Evolutionary conservation across 1,140 invertebrate genomes (phyloP).

Genomic region (Polypedilum vanderplanki): DNA sequence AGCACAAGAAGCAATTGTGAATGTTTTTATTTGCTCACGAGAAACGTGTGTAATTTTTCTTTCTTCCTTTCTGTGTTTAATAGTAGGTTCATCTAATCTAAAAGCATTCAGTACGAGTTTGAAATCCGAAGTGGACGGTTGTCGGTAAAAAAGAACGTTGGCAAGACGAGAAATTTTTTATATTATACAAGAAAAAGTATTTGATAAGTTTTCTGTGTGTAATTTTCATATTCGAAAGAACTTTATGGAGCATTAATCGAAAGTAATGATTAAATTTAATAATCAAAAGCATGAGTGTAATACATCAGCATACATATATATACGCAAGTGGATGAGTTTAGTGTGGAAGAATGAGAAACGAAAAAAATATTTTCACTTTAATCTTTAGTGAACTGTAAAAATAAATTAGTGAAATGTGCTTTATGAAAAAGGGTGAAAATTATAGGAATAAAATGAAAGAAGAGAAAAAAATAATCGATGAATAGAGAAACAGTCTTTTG

Average conservation of each 20-base stretch:
- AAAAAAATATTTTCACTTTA: neutral
- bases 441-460: neutral
- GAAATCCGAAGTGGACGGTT: conserved; percentile 9
- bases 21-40: conserved; percentile 11
- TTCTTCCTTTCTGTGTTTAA: conserved; percentile 3
- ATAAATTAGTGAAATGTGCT: neutral
- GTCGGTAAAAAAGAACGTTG: neutral
- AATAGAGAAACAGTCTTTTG: neutral
- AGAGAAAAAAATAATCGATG: conserved; percentile 11
- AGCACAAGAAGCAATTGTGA: neutral
- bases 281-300: neutral
- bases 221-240: too few species aligned
- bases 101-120: neutral
- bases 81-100: conserved; percentile 12
- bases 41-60: conserved; percentile 9
- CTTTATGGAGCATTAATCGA: too few species aligned
- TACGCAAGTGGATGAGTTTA: too few species aligned
- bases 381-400: conserved; percentile 6
- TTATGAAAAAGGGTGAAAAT: conserved; percentile 13
- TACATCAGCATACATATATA: too few species aligned
- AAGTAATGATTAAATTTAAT: neutral
- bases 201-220: too few species aligned
- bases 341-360: neutral
- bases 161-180: too few species aligned
- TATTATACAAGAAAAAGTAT: too few species aligned